Conservation (phyloP, 2,113 vertebrate species). For the Empidonax traillii region DNA sequence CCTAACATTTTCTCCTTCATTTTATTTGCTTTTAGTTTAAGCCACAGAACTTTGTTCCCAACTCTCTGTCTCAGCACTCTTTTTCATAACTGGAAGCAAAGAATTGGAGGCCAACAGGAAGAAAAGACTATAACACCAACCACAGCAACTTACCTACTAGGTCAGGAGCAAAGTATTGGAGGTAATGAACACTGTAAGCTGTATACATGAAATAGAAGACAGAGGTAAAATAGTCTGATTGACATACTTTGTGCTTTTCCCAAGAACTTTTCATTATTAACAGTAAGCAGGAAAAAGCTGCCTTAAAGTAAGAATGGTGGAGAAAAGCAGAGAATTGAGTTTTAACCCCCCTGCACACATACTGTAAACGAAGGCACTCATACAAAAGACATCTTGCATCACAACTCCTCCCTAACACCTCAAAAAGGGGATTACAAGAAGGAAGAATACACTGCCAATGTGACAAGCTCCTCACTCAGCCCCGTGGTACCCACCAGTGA, state of each 20-base stretch:
- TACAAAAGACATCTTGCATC: background rate
- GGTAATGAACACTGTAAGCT: background rate
- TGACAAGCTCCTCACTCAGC: background rate
- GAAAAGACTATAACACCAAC: background rate
- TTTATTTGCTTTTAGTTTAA: conserved; percentile 29
- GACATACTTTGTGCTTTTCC: background rate
- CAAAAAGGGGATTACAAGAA: background rate
- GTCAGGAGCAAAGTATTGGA: background rate
- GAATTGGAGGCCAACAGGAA: background rate
- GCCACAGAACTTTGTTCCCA: conserved; percentile 28
- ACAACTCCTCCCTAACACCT: background rate
- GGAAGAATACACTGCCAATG: background rate
- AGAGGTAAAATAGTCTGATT: background rate
- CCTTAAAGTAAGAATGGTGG: background rate
- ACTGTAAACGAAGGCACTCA: background rate
- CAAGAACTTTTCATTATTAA: background rate
- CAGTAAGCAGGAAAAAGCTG: background rate
- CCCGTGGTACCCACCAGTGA: background rate
- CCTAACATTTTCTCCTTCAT: background rate
- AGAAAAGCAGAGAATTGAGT: background rate
- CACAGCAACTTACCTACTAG: background rate
- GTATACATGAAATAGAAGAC: background rate
- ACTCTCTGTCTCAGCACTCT: background rate
- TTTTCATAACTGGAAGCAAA: conserved; percentile 19
- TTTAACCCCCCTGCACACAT: background rate